These are phyloP conservation scores for Beris chalybata DNA, from an alignment of 2,888 invertebrate species.

Conservation along the genomic window DNA sequence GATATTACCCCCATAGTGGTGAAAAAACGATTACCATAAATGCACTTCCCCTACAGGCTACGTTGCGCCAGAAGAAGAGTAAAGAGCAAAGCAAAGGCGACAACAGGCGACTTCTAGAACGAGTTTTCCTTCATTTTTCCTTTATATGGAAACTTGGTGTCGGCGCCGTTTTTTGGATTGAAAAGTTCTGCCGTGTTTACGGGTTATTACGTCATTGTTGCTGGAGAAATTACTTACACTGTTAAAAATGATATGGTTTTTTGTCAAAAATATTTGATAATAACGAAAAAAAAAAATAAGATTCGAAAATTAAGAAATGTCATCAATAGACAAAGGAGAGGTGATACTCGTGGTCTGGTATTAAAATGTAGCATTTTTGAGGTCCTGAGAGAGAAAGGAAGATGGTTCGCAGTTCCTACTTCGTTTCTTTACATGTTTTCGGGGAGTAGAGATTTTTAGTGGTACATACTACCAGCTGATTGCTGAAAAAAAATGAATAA, in stretches of 20 bases:
- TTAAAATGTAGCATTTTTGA: too few species aligned
- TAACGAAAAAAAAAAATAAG: too few species aligned
- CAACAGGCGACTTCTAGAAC: conserved; percentile 2
- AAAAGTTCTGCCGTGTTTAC: conserved; percentile 4
- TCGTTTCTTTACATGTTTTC: too few species aligned
- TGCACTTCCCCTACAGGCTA: conserved; percentile 14
- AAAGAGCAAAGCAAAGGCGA: conserved; percentile 3
- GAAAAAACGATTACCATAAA: conserved; percentile 25
- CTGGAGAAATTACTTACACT: conserved; percentile 16
- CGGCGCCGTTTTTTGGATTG: conserved; percentile 1
- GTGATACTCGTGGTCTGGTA: too few species aligned
- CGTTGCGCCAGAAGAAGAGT: conserved; percentile 1
- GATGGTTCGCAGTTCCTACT: too few species aligned
- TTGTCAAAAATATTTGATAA: too few species aligned
- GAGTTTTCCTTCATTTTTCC: conserved; percentile 5
- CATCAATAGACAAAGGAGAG: too few species aligned
- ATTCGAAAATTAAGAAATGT: too few species aligned
- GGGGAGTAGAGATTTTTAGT: too few species aligned
- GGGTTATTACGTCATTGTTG: conserved; percentile 21
- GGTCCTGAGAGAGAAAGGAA: too few species aligned
- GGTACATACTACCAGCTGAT: too few species aligned
- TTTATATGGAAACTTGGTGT: conserved; percentile 19
- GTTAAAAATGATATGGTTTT: not conserved
- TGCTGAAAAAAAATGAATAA: too few species aligned
- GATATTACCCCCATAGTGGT: not conserved